phyloP scores from a whole-genome alignment of 64 coral and sea anemone genomes.

The Montipora efflorescens region DNA sequence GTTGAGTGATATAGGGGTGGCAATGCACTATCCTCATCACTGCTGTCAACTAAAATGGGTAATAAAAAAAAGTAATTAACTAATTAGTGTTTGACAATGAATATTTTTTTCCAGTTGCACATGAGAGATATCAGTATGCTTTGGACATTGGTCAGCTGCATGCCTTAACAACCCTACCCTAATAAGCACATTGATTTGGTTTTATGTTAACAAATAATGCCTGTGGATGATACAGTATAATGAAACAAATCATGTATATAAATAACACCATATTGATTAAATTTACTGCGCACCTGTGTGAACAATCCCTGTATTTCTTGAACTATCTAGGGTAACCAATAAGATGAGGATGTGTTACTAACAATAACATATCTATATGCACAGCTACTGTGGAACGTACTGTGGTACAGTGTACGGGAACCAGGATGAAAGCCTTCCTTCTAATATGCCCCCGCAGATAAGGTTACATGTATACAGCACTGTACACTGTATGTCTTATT shows the following conservation, averaged over 20 bases:
- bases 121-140: slow-evolving; percentile 2
- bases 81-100: background rate
- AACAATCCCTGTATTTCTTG: slow-evolving; percentile 15
- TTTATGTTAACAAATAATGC: background rate
- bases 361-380: slow-evolving; percentile 12
- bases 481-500: too few relatives aligned
- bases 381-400: slow-evolving; percentile 1
- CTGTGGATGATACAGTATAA: too few relatives aligned
- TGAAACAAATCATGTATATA: background rate
- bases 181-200: background rate
- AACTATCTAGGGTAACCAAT: background rate
- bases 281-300: slow-evolving; percentile 6
- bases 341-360: background rate
- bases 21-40: background rate
- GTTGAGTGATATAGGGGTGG: background rate
- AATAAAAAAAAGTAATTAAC: too few relatives aligned
- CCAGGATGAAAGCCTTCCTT: slow-evolving; percentile 10
- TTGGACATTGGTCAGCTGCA: slow-evolving; percentile 3
- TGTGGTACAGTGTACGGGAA: background rate
- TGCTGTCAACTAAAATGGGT: background rate
- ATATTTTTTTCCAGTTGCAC: slow-evolving; percentile 10
- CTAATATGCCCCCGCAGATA: background rate
- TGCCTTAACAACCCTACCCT: background rate
- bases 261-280: background rate
- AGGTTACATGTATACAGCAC: too few relatives aligned